These are phyloP conservation scores for Phenacoccus solenopsis DNA, from an alignment of 1,140 invertebrate species.

Conservation along the genomic window DNA sequence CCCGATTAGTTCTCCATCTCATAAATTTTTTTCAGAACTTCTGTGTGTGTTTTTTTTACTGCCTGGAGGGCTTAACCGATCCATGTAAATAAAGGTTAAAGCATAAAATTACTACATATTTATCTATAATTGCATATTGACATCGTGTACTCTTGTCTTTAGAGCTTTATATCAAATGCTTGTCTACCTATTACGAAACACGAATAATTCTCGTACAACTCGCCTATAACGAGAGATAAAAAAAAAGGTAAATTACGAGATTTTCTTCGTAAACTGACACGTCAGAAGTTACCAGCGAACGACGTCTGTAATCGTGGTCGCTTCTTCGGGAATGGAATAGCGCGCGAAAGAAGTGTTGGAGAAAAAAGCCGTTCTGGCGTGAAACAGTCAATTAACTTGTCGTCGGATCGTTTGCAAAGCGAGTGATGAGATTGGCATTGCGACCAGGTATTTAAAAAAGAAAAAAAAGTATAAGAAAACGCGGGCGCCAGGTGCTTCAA, in stretches of 20 bases:
- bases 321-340: not conserved
- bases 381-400: conserved; percentile 16
- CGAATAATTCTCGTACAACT: not conserved
- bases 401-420: conserved; percentile 11
- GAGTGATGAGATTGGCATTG: conserved; percentile 13
- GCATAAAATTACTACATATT: too few species aligned
- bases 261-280: not conserved
- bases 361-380: not conserved
- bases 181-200: too few species aligned
- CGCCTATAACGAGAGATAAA: not conserved
- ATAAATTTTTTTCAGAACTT: too few species aligned
- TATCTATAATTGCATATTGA: too few species aligned
- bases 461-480: not conserved
- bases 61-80: too few species aligned
- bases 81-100: too few species aligned
- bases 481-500: conserved; percentile 6
- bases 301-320: not conserved
- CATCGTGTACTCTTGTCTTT: too few species aligned
- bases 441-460: conserved; percentile 8
- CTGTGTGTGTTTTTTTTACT: too few species aligned
- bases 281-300: not conserved
- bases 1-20: too few species aligned
- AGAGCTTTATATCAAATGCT: too few species aligned
- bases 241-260: not conserved
- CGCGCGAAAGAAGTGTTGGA: not conserved